These are phyloP conservation scores for Tringa solitaria DNA, from an alignment of 2,113 vertebrate genomes.

Conservation along the genomic window DNA sequence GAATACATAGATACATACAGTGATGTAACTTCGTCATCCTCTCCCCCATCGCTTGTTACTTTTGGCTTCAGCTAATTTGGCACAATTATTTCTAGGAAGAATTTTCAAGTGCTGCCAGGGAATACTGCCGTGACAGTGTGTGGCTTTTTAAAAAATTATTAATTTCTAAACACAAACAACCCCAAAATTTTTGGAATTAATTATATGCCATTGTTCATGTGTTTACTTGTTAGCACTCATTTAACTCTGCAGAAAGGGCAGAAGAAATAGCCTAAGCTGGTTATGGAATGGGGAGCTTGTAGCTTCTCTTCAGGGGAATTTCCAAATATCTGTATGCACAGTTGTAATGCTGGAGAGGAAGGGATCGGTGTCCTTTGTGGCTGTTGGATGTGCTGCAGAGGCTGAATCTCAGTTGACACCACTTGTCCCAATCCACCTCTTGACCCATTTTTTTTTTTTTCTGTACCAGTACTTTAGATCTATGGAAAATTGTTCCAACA, in stretches of 20 bases:
- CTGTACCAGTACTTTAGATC: neutral
- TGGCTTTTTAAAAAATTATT: neutral
- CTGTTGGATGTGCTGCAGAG: neutral
- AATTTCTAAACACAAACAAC: neutral
- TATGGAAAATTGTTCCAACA: neutral
- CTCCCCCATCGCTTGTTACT: neutral
- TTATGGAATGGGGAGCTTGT: neutral
- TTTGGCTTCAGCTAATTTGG: neutral
- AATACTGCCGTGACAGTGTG: neutral
- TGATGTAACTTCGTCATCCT: neutral
- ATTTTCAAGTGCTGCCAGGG: neutral
- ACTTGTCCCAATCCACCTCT: neutral
- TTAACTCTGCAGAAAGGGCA: neutral
- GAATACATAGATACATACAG: neutral
- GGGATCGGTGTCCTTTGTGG: neutral
- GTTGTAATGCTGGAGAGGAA: neutral
- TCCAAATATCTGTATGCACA: neutral
- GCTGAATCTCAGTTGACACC: neutral
- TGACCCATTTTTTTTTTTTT: neutral
- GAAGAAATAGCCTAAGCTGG: neutral
- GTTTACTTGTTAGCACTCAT: neutral
- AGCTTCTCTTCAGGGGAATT: neutral
- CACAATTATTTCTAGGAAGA: neutral
- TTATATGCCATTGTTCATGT: neutral
- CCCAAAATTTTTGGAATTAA: neutral